Evolutionary conservation across 2,888 invertebrate genomes (phyloP).

Genomic region (Leptinotarsa tumamoca): DNA sequence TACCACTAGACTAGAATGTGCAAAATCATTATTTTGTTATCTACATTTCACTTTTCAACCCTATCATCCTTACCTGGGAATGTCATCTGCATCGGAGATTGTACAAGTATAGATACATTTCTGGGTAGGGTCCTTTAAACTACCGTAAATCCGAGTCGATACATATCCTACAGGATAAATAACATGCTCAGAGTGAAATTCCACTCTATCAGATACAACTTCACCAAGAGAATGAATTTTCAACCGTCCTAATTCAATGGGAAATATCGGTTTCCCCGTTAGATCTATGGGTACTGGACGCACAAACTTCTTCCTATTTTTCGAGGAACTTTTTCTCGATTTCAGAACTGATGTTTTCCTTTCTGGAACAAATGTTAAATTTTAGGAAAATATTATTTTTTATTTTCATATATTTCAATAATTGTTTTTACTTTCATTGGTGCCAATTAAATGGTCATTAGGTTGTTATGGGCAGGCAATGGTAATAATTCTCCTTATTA

Average conservation of each 20-base stretch:
- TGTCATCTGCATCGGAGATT: conserved; percentile 78
- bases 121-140: conserved; percentile 75
- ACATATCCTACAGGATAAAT: conserved; percentile 85
- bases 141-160: conserved; percentile 81
- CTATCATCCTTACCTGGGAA: conserved; percentile 71
- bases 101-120: conserved; percentile 85
- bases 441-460: no score
- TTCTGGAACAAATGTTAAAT: conserved; percentile 38
- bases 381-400: neutral
- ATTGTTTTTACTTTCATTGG: neutral
- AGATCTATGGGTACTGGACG: conserved; percentile 76
- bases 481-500: no score
- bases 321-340: conserved; percentile 53
- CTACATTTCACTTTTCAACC: neutral
- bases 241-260: conserved; percentile 77
- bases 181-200: conserved; percentile 78
- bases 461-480: no score
- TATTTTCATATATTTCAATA: neutral
- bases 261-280: conserved; percentile 78
- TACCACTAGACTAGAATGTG: no score
- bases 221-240: conserved; percentile 82
- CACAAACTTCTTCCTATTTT: conserved; percentile 67
- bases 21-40: no score
- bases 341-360: conserved; percentile 50
- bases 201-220: conserved; percentile 75